phyloP scores from a whole-genome alignment of 2,797 vertebrate species.

The Tapera naevia region DNA sequence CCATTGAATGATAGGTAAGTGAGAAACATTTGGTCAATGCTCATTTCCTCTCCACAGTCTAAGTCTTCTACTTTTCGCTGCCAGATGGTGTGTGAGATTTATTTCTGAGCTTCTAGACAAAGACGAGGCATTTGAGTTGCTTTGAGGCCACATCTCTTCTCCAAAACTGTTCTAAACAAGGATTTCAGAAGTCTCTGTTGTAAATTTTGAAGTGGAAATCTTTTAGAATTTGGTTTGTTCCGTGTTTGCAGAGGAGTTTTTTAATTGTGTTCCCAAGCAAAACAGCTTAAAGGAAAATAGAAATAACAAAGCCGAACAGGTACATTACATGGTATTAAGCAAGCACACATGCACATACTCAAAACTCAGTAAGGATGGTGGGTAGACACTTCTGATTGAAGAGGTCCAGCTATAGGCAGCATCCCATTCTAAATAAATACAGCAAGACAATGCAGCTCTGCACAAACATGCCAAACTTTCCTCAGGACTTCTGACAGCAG shows the following conservation, averaged over 20 bases:
- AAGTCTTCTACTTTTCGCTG: slow-evolving; percentile 14
- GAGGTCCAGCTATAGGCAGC: slow-evolving; percentile 33
- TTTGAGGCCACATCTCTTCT: not conserved
- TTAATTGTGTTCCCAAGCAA: not conserved
- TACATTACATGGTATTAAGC: not conserved
- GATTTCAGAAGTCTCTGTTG: not conserved
- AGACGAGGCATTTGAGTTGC: not conserved
- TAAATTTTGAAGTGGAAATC: not conserved
- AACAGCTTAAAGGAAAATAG: not conserved
- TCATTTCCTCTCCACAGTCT: not conserved
- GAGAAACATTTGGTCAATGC: slow-evolving; percentile 28
- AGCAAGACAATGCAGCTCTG: slow-evolving; percentile 46
- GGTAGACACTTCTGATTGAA: not conserved
- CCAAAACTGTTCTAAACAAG: not conserved
- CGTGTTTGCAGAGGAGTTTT: not conserved
- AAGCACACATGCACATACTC: not conserved
- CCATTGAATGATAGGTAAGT: not conserved
- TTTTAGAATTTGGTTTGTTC: not conserved
- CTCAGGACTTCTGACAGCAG: slow-evolving; percentile 73
- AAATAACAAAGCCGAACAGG: not conserved
- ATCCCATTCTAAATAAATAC: slow-evolving; percentile 49
- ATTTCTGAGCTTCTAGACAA: slow-evolving; percentile 48
- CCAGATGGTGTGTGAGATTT: slow-evolving; percentile 14
- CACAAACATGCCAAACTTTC: slow-evolving; percentile 66
- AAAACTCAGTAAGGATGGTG: not conserved